Percentiles rank a stretch among this genome's conserved stretches.
Evolutionary conservation across 1,140 invertebrate genomes (phyloP).

Genomic region (Drosophila funebris): DNA sequence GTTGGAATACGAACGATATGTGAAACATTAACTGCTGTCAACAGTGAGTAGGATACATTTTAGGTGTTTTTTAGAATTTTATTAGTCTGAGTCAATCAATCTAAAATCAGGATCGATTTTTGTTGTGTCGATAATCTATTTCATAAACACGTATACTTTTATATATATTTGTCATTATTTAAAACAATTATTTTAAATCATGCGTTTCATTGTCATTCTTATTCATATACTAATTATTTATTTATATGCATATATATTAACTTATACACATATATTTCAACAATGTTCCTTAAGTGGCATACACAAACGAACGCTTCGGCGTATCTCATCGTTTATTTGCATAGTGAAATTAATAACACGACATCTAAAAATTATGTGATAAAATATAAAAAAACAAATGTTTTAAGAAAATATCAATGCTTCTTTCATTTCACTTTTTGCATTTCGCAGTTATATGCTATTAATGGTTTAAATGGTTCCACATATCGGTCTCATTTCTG

Average conservation of each 20-base stretch:
- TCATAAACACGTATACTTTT: slow-evolving; percentile 13
- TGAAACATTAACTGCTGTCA: slow-evolving; percentile 45
- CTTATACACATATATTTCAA: slow-evolving; percentile 33
- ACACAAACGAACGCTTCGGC: slow-evolving; percentile 8
- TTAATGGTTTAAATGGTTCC: background rate
- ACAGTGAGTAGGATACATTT: slow-evolving; percentile 40
- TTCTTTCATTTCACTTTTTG: slow-evolving; percentile 33
- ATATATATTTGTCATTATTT: slow-evolving; percentile 22
- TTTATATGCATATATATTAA: slow-evolving; percentile 38
- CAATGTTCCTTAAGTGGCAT: slow-evolving; percentile 69
- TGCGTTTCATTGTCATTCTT: slow-evolving; percentile 34
- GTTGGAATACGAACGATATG: slow-evolving; percentile 16
- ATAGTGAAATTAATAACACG: slow-evolving; percentile 40
- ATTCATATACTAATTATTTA: slow-evolving; percentile 29
- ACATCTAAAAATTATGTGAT: slow-evolving; percentile 70
- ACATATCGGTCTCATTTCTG: background rate
- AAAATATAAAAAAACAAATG: slow-evolving; percentile 53
- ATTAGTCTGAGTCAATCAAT: slow-evolving; percentile 41
- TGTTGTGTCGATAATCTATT: slow-evolving; percentile 32
- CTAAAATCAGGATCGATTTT: slow-evolving; percentile 30
- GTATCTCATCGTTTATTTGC: slow-evolving; percentile 43
- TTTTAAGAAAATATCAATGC: slow-evolving; percentile 46
- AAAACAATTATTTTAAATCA: slow-evolving; percentile 7
- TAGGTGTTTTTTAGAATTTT: slow-evolving; percentile 42
- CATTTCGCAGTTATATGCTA: slow-evolving; percentile 2